Conservation (phyloP, 2,797 vertebrate genomes). For the Lophotriccus pileatus region DNA sequence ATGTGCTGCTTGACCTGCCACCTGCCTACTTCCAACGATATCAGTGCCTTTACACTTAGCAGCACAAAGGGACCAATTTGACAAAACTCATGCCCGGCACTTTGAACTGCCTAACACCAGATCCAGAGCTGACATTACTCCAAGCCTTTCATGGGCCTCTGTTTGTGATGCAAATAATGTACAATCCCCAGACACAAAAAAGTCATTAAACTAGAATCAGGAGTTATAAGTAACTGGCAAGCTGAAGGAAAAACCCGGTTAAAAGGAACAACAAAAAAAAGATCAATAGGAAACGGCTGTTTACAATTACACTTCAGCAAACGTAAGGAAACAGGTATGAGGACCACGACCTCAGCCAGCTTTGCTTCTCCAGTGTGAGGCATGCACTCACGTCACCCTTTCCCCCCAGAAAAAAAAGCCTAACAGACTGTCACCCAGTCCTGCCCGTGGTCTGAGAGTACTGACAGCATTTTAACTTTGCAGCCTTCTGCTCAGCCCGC, state of each 20-base stretch:
- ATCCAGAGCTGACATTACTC: not conserved
- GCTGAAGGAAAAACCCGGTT: not conserved
- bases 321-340: not conserved
- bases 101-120: not conserved
- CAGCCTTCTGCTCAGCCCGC: not conserved
- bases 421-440: rapidly evolving
- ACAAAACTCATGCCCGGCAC: not conserved
- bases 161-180: conserved; percentile 29
- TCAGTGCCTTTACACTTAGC: not conserved
- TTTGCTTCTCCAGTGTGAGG: too few relatives aligned
- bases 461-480: rapidly evolving
- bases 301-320: not conserved
- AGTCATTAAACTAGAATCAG: conserved; percentile 38
- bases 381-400: rapidly evolving
- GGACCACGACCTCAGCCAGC: not conserved
- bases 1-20: not conserved
- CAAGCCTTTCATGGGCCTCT: not conserved
- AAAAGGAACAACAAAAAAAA: not conserved
- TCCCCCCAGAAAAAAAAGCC: rapidly evolving
- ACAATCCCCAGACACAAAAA: not conserved
- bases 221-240: not conserved
- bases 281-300: not conserved
- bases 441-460: not conserved
- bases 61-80: not conserved
- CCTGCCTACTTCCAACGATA: not conserved